Evolutionary conservation across 1,140 invertebrate genomes (phyloP).

Genomic region (Bombus impatiens): DNA sequence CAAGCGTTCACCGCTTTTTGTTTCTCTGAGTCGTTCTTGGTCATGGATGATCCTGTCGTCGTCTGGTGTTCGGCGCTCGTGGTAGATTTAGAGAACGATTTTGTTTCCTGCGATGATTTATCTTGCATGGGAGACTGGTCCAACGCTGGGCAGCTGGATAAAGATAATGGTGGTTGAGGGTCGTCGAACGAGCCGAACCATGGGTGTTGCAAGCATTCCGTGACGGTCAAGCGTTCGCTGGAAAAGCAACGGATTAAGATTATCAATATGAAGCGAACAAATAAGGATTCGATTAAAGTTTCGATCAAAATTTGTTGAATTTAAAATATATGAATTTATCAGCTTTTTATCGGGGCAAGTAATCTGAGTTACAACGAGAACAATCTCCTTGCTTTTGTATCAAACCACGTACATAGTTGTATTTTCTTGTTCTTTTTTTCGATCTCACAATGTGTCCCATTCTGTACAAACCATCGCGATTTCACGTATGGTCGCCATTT

Average conservation of each 20-base stretch:
- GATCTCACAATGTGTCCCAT: neutral
- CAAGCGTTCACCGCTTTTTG: slow-evolving; percentile 8
- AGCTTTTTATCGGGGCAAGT: no score
- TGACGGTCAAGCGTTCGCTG: slow-evolving; percentile 85
- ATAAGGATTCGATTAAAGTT: neutral
- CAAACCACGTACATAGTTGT: no score
- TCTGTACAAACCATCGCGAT: neutral
- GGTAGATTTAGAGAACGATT: neutral
- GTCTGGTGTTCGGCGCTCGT: slow-evolving; percentile 34
- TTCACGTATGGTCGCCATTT: slow-evolving; percentile 40
- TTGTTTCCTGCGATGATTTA: slow-evolving; percentile 48
- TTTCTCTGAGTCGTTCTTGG: slow-evolving; percentile 45
- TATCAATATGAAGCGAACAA: slow-evolving; percentile 28
- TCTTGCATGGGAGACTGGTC: slow-evolving; percentile 39
- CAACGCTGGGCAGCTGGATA: slow-evolving; percentile 28
- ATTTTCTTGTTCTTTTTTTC: neutral
- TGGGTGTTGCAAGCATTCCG: slow-evolving; percentile 85
- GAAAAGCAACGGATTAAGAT: slow-evolving; percentile 59
- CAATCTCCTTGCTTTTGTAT: no score
- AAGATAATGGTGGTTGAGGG: slow-evolving; percentile 57
- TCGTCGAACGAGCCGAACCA: slow-evolving; percentile 83
- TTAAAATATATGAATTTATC: no score
- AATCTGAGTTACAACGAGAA: no score
- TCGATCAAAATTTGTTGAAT: neutral
- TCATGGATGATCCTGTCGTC: slow-evolving; percentile 20